Evolutionary conservation across 2,888 invertebrate genomes (phyloP).

Genomic region (Pantelozetes paolii): DNA sequence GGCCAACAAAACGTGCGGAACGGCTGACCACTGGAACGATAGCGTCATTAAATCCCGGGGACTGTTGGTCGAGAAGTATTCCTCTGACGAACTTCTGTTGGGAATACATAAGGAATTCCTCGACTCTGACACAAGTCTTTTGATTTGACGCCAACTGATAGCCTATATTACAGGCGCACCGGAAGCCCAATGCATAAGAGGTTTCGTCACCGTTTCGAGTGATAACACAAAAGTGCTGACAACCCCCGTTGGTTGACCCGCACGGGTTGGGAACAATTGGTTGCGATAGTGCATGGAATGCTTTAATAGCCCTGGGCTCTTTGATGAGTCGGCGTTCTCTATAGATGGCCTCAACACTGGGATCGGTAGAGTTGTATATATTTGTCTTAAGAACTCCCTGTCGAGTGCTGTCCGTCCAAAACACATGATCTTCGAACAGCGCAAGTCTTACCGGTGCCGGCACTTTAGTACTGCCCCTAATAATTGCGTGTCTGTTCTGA

Average conservation of each 20-base stretch:
- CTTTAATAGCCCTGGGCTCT: conserved; percentile 77
- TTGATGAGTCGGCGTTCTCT: conserved; percentile 69
- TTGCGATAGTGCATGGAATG: conserved; percentile 69
- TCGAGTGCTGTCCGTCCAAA: conserved; percentile 86
- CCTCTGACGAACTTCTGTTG: conserved; percentile 94
- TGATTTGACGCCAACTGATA: conserved; percentile 70
- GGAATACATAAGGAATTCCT: conserved; percentile 81
- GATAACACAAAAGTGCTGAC: conserved; percentile 89
- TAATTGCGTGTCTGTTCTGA: conserved; percentile 56
- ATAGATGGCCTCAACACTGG: conserved; percentile 66
- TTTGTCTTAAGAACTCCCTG: conserved; percentile 82
- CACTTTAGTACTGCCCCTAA: conserved; percentile 57
- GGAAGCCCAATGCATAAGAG: conserved; percentile 67
- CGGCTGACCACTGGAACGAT: conserved; percentile 88
- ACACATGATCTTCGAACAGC: conserved; percentile 77
- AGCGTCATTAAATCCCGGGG: conserved; percentile 72
- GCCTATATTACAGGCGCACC: conserved; percentile 88
- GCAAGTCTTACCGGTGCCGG: conserved; percentile 79
- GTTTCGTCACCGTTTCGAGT: conserved; percentile 60
- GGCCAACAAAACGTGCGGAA: conserved; percentile 84
- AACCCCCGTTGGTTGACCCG: conserved; percentile 78
- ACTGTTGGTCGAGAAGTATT: conserved; percentile 53
- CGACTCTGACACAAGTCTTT: conserved; percentile 71
- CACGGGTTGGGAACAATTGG: conserved; percentile 65
- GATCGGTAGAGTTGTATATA: conserved; percentile 71